phyloP scores from a whole-genome alignment of 1,140 invertebrate species.

The Orussus abietinus region DNA sequence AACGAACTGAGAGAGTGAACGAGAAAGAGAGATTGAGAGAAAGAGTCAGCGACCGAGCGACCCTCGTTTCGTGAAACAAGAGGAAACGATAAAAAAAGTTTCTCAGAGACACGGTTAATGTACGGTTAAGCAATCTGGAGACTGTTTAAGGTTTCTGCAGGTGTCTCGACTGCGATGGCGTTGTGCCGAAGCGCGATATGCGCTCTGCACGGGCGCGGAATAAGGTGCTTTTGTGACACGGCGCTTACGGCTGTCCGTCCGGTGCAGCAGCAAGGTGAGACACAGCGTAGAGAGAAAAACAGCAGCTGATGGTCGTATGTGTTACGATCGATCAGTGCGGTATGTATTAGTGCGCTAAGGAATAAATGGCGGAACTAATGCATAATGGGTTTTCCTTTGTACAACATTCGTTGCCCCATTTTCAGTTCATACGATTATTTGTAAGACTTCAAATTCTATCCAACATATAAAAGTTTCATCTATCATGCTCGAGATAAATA shows the following conservation, averaged over 20 bases:
- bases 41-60: conserved; percentile 21
- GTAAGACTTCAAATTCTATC: too few relatives aligned
- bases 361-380: too few relatives aligned
- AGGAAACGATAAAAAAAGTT: conserved; percentile 11
- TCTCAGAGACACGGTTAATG: conserved; percentile 22
- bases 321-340: conserved; percentile 40
- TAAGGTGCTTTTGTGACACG: conserved; percentile 29
- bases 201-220: conserved; percentile 30
- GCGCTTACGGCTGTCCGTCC: conserved; percentile 33
- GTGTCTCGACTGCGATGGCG: conserved; percentile 36
- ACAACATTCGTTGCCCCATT: too few relatives aligned
- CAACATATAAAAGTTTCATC: too few relatives aligned
- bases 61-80: conserved; percentile 23
- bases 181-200: conserved; percentile 33
- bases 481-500: too few relatives aligned
- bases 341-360: conserved; percentile 47
- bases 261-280: conserved; percentile 49
- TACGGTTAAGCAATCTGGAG: conserved; percentile 49
- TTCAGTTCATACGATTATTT: too few relatives aligned
- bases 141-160: conserved; percentile 54
- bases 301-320: conserved; percentile 38
- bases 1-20: conserved; percentile 3
- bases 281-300: conserved; percentile 48
- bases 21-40: neutral
- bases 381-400: too few relatives aligned